Evolutionary conservation across 2,113 vertebrate species (phyloP), one percentile per base, ranked within the genome.

Genomic region (Phocoena sinus): DNA sequence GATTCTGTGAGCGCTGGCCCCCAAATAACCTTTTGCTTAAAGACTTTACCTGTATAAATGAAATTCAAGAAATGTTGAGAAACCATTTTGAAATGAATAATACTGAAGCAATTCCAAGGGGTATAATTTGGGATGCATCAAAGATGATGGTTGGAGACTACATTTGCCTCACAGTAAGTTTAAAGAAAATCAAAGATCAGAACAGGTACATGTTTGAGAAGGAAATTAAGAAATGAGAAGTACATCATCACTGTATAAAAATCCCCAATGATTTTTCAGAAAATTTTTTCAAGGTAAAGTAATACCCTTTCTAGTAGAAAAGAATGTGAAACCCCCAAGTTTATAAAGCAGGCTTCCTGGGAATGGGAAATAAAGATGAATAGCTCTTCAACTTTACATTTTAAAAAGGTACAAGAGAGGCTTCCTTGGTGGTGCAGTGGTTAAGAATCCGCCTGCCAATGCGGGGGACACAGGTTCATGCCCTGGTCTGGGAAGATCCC

Each of bases 11-110:
- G 87, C 10, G 0, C 84, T 97, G 97, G 97, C 96, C 97, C 97
- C 92, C 13, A 96, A 97, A 95, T 98, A 97, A 97, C 98, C 97
- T 98, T 97, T 94, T 97, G 95, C 97, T 97, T 98, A 97, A 97
- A 97, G 96, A 97, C 95, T 98, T 98, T 98, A 98, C 98, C 96
- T 97, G 96, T 96, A 92, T 97, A 98, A 98, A 98, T 98, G 97
- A 98, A 98, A 98, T 96, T 97, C 97, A 97, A 93, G 97, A 94
- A 97, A 98, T 95, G 97, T 97, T 96, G 96, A 97, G 96, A 97
- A 97, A 94, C 94, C 95, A 93, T 98, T 98, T 97, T 96, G 96
- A 97, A 98, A 98, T 97, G 96, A 98, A 92, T 96, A 97, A 97
- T 95, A 91, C 92, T 21, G 92, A 96, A 97, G 96, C 94, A 94